Percentiles rank a stretch among this genome's conserved stretches.
Conservation (phyloP, 2,888 invertebrate species). For the Sinopyrophorus schimmeli region DNA sequence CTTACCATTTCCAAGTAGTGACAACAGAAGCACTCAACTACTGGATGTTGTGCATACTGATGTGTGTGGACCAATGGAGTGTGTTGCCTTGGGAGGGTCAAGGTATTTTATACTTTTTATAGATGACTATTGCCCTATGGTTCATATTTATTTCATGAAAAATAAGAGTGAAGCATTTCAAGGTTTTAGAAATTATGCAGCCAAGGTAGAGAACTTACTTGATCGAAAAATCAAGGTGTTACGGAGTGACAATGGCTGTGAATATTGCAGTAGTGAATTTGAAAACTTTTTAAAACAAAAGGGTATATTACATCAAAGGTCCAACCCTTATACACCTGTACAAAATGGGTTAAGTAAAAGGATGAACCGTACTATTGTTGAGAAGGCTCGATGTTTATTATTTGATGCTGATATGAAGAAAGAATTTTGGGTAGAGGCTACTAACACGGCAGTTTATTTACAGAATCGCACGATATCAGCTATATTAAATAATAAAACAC, state of each 20-base stretch:
- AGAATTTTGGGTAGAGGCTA: constrained; percentile 35
- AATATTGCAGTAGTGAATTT: constrained; percentile 32
- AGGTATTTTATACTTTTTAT: constrained; percentile 41
- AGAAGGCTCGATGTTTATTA: constrained; percentile 35
- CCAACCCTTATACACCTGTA: constrained; percentile 40
- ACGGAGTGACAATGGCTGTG: constrained; percentile 39
- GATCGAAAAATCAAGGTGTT: constrained; percentile 38
- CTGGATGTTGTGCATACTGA: constrained; percentile 40
- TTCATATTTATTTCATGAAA: constrained; percentile 26
- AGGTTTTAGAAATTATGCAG: constrained; percentile 41
- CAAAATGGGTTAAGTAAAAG: constrained; percentile 41
- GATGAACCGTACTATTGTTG: constrained; percentile 37
- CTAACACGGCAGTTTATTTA: constrained; percentile 37
- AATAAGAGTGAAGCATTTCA: constrained; percentile 14
- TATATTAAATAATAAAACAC: constrained; percentile 13
- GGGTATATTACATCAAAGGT: constrained; percentile 42
- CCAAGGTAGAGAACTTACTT: constrained; percentile 40
- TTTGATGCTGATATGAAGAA: constrained; percentile 29
- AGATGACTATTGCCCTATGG: constrained; percentile 37
- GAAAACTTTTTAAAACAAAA: constrained; percentile 31
- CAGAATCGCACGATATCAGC: constrained; percentile 33
- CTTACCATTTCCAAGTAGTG: constrained; percentile 36
- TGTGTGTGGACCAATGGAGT: constrained; percentile 39
- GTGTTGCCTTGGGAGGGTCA: constrained; percentile 27
- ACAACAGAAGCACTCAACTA: constrained; percentile 29